phyloP scores from a whole-genome alignment of 2,113 vertebrate genomes.

The Calyptommatus sinebrachiatus region DNA sequence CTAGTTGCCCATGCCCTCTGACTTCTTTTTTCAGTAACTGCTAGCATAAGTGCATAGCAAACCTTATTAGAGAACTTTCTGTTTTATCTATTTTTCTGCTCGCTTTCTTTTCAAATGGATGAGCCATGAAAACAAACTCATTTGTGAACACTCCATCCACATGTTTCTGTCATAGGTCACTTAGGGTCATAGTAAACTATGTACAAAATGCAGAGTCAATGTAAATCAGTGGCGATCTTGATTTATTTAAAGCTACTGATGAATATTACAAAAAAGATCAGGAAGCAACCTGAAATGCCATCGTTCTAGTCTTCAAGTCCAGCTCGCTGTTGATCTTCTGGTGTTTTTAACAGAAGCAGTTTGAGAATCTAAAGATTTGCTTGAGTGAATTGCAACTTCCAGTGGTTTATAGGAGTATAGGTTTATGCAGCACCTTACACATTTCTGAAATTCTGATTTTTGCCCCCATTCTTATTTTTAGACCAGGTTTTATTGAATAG shows the following conservation, averaged over 20 bases:
- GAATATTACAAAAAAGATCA: conserved; percentile 9
- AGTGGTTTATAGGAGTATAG: conserved; percentile 21
- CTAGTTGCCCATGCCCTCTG: conserved; percentile 1
- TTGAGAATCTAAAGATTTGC: conserved; percentile 38
- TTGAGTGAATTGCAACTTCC: conserved; percentile 33
- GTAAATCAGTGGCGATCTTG: conserved; percentile 28
- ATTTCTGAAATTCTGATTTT: conserved; percentile 18
- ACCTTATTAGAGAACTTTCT: conserved; percentile 4
- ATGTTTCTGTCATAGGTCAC: not conserved
- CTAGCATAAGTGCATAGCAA: not conserved
- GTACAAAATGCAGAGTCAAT: conserved; percentile 13
- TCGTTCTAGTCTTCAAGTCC: conserved; percentile 18
- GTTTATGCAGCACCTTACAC: conserved; percentile 30
- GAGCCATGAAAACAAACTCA: not conserved
- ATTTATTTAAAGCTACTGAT: conserved; percentile 33
- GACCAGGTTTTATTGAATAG: conserved; percentile 22
- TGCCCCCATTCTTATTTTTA: conserved; percentile 34
- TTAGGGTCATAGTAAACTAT: conserved; percentile 2
- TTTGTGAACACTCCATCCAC: conserved; percentile 6
- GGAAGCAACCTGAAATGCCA: conserved; percentile 2
- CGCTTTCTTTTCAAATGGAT: conserved; percentile 7
- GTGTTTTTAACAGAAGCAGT: conserved; percentile 18
- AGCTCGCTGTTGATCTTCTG: conserved; percentile 1
- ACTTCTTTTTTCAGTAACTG: conserved; percentile 4
- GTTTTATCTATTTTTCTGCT: conserved; percentile 16